Evolutionary conservation across 2,113 vertebrate species (phyloP).

Genomic region (Hepsetus odoe): DNA sequence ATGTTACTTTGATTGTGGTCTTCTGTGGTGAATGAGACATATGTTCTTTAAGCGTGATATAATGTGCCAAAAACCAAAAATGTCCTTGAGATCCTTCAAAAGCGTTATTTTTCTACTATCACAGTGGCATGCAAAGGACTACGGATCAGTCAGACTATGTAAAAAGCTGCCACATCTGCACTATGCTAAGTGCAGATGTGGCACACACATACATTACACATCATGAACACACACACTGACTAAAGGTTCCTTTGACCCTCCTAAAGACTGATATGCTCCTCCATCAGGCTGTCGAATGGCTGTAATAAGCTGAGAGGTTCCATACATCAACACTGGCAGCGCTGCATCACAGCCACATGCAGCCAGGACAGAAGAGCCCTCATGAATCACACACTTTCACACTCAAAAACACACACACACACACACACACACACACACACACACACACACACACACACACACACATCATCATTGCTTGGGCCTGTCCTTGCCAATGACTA

Average conservation of each 20-base stretch:
- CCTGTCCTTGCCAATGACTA: slow-evolving; percentile 23
- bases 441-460: slow-evolving; percentile 8
- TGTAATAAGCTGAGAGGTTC: slow-evolving; percentile 44
- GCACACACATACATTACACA: neutral
- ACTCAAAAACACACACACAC: slow-evolving; percentile 15
- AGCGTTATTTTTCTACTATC: neutral
- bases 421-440: slow-evolving; percentile 6
- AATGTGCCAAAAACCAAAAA: neutral
- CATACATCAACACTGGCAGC: slow-evolving; percentile 38
- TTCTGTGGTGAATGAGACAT: slow-evolving; percentile 5
- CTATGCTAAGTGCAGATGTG: neutral
- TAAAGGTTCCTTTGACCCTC: neutral
- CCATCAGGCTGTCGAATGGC: slow-evolving; percentile 15
- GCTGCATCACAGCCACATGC: slow-evolving; percentile 31
- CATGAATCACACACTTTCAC: slow-evolving; percentile 46
- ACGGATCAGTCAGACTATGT: neutral
- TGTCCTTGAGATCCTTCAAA: neutral
- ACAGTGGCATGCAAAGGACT: neutral
- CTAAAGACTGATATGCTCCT: slow-evolving; percentile 25
- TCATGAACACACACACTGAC: neutral
- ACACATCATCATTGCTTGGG: neutral
- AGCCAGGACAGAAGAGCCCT: slow-evolving; percentile 17
- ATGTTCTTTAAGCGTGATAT: neutral
- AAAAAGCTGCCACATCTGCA: neutral
- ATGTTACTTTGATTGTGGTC: neutral